Evolutionary conservation across 2,797 vertebrate genomes (phyloP), one percentile per base, ranked within the genome.

Genomic region (Neomorphus geoffroyi): DNA sequence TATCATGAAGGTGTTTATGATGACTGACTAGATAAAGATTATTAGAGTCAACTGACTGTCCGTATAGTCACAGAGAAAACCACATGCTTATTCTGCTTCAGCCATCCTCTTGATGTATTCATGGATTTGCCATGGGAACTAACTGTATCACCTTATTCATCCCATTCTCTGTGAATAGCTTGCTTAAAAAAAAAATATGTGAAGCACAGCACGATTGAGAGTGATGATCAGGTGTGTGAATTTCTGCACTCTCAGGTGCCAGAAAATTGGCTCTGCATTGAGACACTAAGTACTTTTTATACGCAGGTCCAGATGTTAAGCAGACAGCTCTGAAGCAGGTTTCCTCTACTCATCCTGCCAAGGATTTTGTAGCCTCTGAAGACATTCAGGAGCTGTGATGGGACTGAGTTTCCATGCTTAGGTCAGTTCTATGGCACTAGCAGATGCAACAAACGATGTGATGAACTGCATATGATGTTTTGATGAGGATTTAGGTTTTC

Each of bases 361-460:
- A 89, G 88, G 95, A 96, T 94, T 96, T 92, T 95, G 74, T 39
- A 87, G 78, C 65, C 92, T 74, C 90, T 92, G 79, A 97, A 95
- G 92, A 94, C 75, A 84, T 93, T 97, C 95, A 80, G 96, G 93
- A 97, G 96, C 93, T 94, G 84, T 93, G 92, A 95, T 88, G 91
- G 37, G 65, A 93, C 77, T 90, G 69, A 96, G 90, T 96, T 97
- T 97, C 96, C 95, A 96, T 88, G 92, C 95, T 97, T 97, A 97
- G 94, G 92, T 96, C 93, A 97, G 96, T 90, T 95, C 89, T 84
- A n/a, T 65, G 60, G 92, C 89, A 89, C 90, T 75, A 64, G 92
- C 94, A 97, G 93, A 86, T 93, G 92, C 57, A 32, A 97, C 93
- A 97, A 94, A 95, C 89, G 93, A 93, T 95, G 93, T 94, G 96